These are phyloP conservation scores for Lithobates sylvaticus DNA, from an alignment of 2,797 vertebrate genomes.

Conservation along the genomic window DNA sequence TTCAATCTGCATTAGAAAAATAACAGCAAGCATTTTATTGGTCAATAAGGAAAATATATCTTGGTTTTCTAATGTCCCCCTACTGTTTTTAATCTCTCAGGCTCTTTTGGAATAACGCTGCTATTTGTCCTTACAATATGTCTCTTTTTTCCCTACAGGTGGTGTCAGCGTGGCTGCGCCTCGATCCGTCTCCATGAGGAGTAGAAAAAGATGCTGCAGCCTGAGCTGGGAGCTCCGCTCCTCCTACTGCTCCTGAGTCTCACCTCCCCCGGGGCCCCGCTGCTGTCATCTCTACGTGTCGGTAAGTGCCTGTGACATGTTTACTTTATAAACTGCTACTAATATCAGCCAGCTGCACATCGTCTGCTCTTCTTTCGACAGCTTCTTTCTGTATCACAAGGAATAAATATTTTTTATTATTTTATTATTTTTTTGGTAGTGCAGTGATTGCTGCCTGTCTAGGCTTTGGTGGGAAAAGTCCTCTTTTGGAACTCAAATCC, in stretches of 20 bases:
- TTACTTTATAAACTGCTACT: background rate
- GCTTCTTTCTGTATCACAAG: background rate
- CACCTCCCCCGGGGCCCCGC: conserved; percentile 54
- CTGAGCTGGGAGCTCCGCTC: conserved; percentile 63
- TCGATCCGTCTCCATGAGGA: conserved; percentile 97
- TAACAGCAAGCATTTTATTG: too few species aligned
- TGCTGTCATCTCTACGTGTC: conserved; percentile 57
- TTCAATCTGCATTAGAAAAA: too few species aligned
- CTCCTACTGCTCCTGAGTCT: conserved; percentile 61
- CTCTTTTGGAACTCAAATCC: background rate
- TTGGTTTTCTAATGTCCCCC: too few species aligned
- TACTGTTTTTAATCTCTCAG: background rate
- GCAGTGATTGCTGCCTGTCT: background rate
- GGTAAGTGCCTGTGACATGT: conserved; percentile 28
- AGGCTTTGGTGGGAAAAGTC: background rate
- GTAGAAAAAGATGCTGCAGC: conserved; percentile 93
- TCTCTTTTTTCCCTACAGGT: conserved; percentile 74
- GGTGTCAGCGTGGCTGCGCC: conserved; percentile 86
- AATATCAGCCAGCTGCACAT: background rate
- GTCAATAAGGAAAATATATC: too few species aligned
- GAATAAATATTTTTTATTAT: too few species aligned
- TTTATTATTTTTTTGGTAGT: background rate
- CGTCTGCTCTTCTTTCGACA: background rate
- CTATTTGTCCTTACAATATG: background rate
- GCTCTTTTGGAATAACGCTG: background rate